Percentiles rank a stretch among this genome's conserved stretches.
These are phyloP conservation scores for Parasteatoda lunata DNA, from an alignment of 2,888 invertebrate species.

Conservation along the genomic window DNA sequence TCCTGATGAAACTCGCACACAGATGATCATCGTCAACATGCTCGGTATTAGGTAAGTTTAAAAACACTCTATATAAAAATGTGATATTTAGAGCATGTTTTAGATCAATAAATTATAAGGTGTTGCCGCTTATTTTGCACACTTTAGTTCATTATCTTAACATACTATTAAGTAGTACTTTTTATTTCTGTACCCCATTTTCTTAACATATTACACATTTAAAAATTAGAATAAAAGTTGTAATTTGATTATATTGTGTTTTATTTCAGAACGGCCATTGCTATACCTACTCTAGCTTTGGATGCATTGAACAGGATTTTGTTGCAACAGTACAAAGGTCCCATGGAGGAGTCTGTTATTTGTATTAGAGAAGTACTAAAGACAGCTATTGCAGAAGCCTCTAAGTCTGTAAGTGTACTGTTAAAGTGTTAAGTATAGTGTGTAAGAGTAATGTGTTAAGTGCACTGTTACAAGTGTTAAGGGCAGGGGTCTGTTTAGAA, in stretches of 20 bases:
- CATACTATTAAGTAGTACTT: too few species aligned
- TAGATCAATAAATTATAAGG: too few species aligned
- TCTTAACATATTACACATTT: neutral
- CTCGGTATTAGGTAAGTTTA: slow-evolving; percentile 33
- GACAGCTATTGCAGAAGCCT: slow-evolving; percentile 6
- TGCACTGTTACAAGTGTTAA: too few species aligned
- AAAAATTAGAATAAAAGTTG: neutral
- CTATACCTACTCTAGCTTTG: slow-evolving; percentile 30
- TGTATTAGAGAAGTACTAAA: slow-evolving; percentile 19
- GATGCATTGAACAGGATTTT: slow-evolving; percentile 18
- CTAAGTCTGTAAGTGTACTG: slow-evolving; percentile 10
- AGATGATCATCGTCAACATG: slow-evolving; percentile 19
- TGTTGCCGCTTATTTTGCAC: too few species aligned
- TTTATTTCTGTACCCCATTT: too few species aligned
- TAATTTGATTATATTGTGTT: neutral
- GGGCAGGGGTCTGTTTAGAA: too few species aligned
- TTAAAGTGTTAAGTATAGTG: neutral
- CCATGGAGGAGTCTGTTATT: slow-evolving; percentile 25
- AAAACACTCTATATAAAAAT: neutral
- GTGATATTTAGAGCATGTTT: too few species aligned
- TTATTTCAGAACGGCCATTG: slow-evolving; percentile 23
- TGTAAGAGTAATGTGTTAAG: too few species aligned
- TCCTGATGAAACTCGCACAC: slow-evolving; percentile 22
- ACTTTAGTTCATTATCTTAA: too few species aligned
- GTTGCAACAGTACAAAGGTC: slow-evolving; percentile 23